A percentile compares a stretch with the other conserved stretches of the same genome.
phyloP scores from a whole-genome alignment of 2,113 vertebrate genomes.

The Zeus faber region DNA sequence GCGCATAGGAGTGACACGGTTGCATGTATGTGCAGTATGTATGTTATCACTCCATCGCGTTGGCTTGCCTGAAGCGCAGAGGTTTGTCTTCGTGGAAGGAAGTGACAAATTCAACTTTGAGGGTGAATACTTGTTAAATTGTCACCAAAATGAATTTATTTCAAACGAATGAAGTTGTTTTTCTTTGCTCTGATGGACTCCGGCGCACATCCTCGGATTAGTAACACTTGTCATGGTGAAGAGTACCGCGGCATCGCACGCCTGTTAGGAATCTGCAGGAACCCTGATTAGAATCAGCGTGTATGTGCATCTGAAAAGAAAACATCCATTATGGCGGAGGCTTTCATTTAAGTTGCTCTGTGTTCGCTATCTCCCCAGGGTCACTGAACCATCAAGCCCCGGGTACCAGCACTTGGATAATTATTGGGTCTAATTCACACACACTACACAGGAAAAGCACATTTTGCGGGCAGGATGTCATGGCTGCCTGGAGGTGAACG shows the following conservation, averaged over 20 bases:
- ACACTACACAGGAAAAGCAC: conserved; percentile 36
- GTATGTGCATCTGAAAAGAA: conserved; percentile 39
- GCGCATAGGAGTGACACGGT: not conserved
- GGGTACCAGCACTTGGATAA: conserved; percentile 73
- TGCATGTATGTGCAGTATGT: not conserved
- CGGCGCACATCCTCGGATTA: conserved; percentile 12
- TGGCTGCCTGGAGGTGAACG: conserved; percentile 54
- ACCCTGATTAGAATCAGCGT: conserved; percentile 53
- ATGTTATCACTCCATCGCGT: not conserved
- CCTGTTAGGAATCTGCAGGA: conserved; percentile 34
- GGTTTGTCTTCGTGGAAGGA: not conserved
- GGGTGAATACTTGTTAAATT: not conserved
- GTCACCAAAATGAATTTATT: not conserved
- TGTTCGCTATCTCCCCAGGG: conserved; percentile 43
- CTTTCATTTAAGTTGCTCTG: conserved; percentile 73
- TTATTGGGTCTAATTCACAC: conserved; percentile 69
- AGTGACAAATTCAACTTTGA: not conserved
- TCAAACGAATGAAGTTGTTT: no score
- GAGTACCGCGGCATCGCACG: conserved; percentile 15
- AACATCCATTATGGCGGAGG: conserved; percentile 57
- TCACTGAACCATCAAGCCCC: conserved; percentile 72
- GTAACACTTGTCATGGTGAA: conserved; percentile 7
- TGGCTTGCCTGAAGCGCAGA: not conserved
- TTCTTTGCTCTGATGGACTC: not conserved
- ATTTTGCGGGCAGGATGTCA: conserved; percentile 47